Evolutionary conservation across 2,113 vertebrate species (phyloP).

Genomic region (Sminthopsis crassicaudata): DNA sequence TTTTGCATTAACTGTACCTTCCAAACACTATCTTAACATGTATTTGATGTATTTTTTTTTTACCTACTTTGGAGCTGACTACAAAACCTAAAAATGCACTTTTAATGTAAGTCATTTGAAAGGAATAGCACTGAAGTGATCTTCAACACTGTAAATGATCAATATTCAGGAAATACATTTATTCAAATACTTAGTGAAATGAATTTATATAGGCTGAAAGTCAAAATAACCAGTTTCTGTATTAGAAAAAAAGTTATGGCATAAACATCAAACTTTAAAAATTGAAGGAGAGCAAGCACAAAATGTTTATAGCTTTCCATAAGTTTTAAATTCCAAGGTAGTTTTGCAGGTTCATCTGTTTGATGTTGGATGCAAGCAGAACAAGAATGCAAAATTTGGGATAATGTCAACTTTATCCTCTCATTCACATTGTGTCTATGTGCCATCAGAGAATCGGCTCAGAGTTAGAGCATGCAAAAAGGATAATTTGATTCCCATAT

Average conservation of each 20-base stretch:
- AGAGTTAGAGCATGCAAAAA: conserved; percentile 73
- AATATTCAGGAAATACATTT: conserved; percentile 87
- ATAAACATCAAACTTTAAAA: conserved; percentile 75
- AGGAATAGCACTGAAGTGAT: conserved; percentile 93
- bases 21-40: conserved; percentile 84
- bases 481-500: conserved; percentile 74
- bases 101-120: conserved; percentile 84
- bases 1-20: conserved; percentile 76
- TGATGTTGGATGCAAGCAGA: conserved; percentile 70
- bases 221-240: conserved; percentile 77
- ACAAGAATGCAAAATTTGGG: conserved; percentile 61
- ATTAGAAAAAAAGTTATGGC: conserved; percentile 72
- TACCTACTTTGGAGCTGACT: conserved; percentile 79
- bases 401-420: conserved; percentile 63
- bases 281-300: conserved; percentile 75
- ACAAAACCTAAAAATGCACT: conserved; percentile 85
- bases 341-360: conserved; percentile 73
- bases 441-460: conserved; percentile 75
- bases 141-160: conserved; percentile 89
- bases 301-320: conserved; percentile 78
- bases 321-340: conserved; percentile 72
- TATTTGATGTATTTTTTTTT: conserved; percentile 77
- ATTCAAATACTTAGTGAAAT: conserved; percentile 81
- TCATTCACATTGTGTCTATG: conserved; percentile 74
- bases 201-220: conserved; percentile 77